Evolutionary conservation across 1,140 invertebrate genomes (phyloP).

Genomic region (Palaemon carinicauda): DNA sequence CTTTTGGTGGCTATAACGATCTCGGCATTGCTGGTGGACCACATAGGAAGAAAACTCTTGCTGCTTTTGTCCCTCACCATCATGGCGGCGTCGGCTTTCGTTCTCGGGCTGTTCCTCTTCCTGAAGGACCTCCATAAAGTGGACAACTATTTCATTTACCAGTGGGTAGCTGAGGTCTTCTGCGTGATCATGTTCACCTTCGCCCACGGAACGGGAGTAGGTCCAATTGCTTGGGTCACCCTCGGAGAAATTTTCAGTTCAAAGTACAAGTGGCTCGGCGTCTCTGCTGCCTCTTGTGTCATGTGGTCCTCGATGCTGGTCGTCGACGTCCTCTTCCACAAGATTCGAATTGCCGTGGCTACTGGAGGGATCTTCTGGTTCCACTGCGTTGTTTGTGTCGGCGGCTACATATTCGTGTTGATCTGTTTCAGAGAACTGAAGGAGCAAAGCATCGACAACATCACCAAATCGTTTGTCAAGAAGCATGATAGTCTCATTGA

Average conservation of each 20-base stretch:
- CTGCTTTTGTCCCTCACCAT: constrained; percentile 58
- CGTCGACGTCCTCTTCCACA: constrained; percentile 53
- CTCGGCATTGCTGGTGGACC: constrained; percentile 53
- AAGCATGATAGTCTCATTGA: constrained; percentile 58
- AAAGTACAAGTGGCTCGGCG: constrained; percentile 54
- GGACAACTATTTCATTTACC: constrained; percentile 57
- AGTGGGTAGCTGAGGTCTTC: constrained; percentile 58
- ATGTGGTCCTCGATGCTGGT: constrained; percentile 53
- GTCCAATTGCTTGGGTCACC: constrained; percentile 59
- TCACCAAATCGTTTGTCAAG: constrained; percentile 55
- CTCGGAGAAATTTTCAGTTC: constrained; percentile 57
- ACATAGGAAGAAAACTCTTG: constrained; percentile 56
- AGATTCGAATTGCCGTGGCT: constrained; percentile 45
- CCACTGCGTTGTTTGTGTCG: constrained; percentile 58
- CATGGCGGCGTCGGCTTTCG: constrained; percentile 59
- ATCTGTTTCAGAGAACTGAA: constrained; percentile 58
- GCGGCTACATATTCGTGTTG: constrained; percentile 58
- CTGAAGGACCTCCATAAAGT: constrained; percentile 57
- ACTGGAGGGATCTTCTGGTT: constrained; percentile 59
- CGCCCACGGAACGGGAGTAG: constrained; percentile 53
- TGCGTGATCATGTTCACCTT: constrained; percentile 58
- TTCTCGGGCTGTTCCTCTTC: constrained; percentile 58
- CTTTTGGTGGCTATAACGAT: constrained; percentile 47
- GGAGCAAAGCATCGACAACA: constrained; percentile 56
- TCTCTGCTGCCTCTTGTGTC: constrained; percentile 44